Percentiles rank a stretch among this genome's conserved stretches.
phyloP scores from a whole-genome alignment of 1,140 invertebrate species.

The Lasioglossum baleicum region DNA sequence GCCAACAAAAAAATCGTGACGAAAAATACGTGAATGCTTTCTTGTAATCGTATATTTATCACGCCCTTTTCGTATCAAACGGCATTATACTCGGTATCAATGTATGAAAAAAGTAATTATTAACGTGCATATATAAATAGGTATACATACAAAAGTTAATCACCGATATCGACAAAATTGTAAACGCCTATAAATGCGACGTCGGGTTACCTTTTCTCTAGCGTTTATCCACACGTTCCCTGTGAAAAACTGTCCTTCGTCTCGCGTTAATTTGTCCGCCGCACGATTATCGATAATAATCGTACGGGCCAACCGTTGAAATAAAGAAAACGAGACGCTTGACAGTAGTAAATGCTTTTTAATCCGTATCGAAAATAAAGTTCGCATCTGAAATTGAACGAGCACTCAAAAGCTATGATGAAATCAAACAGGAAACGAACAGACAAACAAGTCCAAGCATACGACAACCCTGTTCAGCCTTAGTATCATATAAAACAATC shows the following conservation, averaged over 20 bases:
- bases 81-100: no score
- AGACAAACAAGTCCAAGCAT: slow-evolving; percentile 23
- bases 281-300: no score
- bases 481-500: slow-evolving; percentile 28
- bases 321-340: not conserved
- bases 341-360: slow-evolving; percentile 31
- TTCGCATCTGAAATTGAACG: slow-evolving; percentile 13
- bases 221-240: not conserved
- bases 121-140: no score
- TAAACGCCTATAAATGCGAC: not conserved
- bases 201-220: not conserved
- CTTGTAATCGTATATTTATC: no score
- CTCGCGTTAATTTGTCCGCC: not conserved
- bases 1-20: no score
- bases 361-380: slow-evolving; percentile 37
- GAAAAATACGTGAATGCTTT: no score
- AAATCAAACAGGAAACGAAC: slow-evolving; percentile 12
- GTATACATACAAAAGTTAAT: not conserved
- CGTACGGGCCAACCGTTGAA: not conserved
- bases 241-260: not conserved
- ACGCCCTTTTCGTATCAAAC: no score
- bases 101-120: no score
- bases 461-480: slow-evolving; percentile 31
- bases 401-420: not conserved
- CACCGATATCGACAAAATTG: not conserved